phyloP scores from a whole-genome alignment of 1,140 invertebrate species.

The Drosophila triauraria region DNA sequence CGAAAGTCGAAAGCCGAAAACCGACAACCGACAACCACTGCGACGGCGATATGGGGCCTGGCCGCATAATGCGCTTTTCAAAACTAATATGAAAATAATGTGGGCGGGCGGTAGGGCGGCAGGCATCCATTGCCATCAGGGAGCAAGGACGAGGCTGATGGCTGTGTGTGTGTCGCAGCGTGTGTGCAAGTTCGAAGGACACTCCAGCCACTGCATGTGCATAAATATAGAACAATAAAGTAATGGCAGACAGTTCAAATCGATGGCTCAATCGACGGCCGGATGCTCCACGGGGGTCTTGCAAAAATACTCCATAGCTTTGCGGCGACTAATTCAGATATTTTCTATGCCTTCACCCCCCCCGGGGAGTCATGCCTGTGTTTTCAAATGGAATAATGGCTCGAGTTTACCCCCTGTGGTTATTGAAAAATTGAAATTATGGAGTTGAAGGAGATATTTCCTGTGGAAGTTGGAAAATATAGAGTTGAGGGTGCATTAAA shows the following conservation, averaged over 20 bases:
- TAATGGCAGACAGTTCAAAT: slow-evolving; percentile 45
- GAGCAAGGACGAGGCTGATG: slow-evolving; percentile 50
- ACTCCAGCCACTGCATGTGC: slow-evolving; percentile 28
- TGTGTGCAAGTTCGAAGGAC: slow-evolving; percentile 34
- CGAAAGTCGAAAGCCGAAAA: slow-evolving; percentile 12
- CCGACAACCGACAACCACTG: not conserved
- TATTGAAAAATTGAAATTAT: too few relatives aligned
- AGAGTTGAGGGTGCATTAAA: too few relatives aligned
- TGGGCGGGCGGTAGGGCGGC: slow-evolving; percentile 4
- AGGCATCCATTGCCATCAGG: slow-evolving; percentile 42
- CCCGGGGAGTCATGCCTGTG: not conserved
- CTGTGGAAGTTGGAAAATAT: too few relatives aligned
- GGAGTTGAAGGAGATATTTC: too few relatives aligned
- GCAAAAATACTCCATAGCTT: slow-evolving; percentile 4
- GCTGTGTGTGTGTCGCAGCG: slow-evolving; percentile 11
- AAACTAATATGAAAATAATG: slow-evolving; percentile 75
- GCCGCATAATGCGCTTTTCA: slow-evolving; percentile 70
- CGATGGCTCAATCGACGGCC: slow-evolving; percentile 39
- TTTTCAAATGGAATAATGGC: slow-evolving; percentile 2
- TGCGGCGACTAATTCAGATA: slow-evolving; percentile 9
- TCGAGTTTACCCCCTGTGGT: too few relatives aligned
- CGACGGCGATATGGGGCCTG: not conserved
- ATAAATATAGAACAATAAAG: slow-evolving; percentile 62
- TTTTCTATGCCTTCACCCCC: not conserved
- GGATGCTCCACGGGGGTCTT: slow-evolving; percentile 1